A percentile compares a stretch with the other conserved stretches of the same genome.
Evolutionary conservation across 2,113 vertebrate genomes (phyloP).

Genomic region (Phyllostomus hastatus): DNA sequence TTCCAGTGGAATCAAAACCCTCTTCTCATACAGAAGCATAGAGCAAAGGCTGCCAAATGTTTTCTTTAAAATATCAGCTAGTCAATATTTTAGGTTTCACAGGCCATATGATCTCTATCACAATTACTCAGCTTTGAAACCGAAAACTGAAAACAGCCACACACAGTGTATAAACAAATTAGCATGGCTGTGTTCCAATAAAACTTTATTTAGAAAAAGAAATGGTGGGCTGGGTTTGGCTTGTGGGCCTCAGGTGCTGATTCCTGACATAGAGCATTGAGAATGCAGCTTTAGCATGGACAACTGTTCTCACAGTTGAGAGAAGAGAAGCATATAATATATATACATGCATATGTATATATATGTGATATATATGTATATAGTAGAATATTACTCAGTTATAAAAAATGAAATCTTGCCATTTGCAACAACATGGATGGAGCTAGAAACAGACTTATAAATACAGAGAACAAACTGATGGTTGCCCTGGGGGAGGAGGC

Average conservation of each 20-base stretch:
- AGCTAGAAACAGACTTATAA: neutral
- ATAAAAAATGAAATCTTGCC: neutral
- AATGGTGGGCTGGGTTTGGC: neutral
- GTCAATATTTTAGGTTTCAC: neutral
- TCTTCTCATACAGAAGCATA: neutral
- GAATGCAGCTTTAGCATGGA: neutral
- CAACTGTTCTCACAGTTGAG: neutral
- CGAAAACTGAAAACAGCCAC: neutral
- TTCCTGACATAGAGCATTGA: neutral
- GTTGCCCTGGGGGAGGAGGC: neutral
- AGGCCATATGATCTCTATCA: neutral
- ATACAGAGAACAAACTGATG: neutral
- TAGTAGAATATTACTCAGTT: neutral
- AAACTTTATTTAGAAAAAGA: conserved; percentile 22
- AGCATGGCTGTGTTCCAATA: neutral
- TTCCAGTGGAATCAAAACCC: neutral
- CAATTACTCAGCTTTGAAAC: neutral
- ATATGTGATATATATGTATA: too few species aligned
- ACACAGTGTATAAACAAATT: neutral
- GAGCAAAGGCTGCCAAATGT: neutral
- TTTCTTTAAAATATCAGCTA: neutral
- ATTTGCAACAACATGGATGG: neutral
- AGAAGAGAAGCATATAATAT: neutral
- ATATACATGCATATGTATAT: too few species aligned
- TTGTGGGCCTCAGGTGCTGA: neutral